phyloP scores from a whole-genome alignment of 2,113 vertebrate species.

The Butorides virescens region DNA sequence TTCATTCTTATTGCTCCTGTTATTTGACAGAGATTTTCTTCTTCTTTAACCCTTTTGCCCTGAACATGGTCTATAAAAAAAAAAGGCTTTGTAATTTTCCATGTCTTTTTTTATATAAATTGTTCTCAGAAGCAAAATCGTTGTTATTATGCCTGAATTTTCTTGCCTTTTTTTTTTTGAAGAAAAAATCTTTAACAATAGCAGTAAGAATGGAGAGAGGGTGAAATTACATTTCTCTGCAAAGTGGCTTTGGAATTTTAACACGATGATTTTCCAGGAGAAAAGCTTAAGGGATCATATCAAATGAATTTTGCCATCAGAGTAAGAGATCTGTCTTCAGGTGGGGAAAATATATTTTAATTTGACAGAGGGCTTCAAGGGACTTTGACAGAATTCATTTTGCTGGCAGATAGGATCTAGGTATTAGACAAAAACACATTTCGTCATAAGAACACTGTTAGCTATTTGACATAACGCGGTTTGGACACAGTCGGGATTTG shows the following conservation, averaged over 20 bases:
- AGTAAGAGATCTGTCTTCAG: constrained; percentile 50
- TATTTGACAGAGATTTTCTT: not conserved
- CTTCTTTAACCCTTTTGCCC: not conserved
- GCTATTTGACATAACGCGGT: not conserved
- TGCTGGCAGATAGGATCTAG: constrained; percentile 39
- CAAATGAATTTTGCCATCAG: constrained; percentile 63
- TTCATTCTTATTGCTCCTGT: not conserved
- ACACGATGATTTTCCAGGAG: constrained; percentile 12
- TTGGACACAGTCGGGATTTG: not conserved
- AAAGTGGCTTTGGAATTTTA: constrained; percentile 34
- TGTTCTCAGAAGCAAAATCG: not conserved
- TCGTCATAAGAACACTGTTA: not conserved
- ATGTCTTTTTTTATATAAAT: not conserved
- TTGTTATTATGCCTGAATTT: not conserved
- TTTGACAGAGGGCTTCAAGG: constrained; percentile 58
- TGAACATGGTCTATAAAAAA: not conserved
- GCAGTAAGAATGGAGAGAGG: not conserved
- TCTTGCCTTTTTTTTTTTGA: not conserved
- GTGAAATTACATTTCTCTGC: not conserved
- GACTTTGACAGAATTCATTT: constrained; percentile 64
- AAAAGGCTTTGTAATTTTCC: not conserved
- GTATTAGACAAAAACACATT: constrained; percentile 28
- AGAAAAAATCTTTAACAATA: not conserved
- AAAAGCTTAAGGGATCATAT: constrained; percentile 59
- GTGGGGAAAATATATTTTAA: constrained; percentile 13